These are phyloP conservation scores for Gibbula magus DNA, from an alignment of 2,888 invertebrate genomes.

Conservation along the genomic window DNA sequence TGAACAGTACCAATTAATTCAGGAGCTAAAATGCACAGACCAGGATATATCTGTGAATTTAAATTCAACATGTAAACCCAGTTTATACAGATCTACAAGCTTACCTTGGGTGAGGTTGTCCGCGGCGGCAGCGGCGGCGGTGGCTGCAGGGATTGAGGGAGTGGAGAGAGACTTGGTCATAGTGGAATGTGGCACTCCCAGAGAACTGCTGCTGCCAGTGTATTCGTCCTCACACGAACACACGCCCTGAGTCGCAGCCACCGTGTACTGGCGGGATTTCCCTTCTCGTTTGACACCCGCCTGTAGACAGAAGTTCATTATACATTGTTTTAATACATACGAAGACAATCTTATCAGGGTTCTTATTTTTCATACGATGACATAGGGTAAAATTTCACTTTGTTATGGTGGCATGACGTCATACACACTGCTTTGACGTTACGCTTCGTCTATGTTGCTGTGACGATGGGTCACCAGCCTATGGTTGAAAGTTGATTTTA, in stretches of 20 bases:
- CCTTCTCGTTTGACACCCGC: neutral
- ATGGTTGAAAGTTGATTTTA: no score
- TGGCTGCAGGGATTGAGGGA: constrained; percentile 67
- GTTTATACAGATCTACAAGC: neutral
- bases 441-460: no score
- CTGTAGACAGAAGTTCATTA: neutral
- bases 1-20: no score
- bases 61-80: neutral
- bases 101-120: neutral
- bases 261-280: constrained; percentile 21
- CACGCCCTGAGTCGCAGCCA: constrained; percentile 25
- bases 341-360: no score
- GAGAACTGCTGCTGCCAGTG: constrained; percentile 2
- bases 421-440: no score
- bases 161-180: constrained; percentile 70
- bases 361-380: no score
- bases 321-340: no score
- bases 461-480: no score
- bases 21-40: no score
- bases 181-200: constrained; percentile 52
- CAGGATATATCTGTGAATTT: no score
- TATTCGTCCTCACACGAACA: constrained; percentile 34
- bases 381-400: no score
- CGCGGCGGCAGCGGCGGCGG: constrained; percentile 30
- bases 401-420: no score